Base-by-base conservation (phyloP, 2,113 vertebrate species). In the Sylvia atricapilla region DNA sequence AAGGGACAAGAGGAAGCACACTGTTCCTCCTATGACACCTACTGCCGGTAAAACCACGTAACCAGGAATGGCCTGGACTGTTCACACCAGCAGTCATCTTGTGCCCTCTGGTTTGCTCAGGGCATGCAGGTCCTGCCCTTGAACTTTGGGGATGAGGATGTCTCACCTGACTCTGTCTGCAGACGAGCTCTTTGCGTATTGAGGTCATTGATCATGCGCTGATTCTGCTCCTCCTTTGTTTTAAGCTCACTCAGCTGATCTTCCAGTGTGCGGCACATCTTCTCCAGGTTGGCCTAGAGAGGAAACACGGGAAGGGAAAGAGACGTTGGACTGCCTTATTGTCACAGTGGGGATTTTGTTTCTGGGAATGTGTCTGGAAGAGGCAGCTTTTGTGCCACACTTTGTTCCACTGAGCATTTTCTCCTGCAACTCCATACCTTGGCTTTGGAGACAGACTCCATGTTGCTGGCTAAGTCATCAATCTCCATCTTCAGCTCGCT, bases 401-500 rank as follows among this genome's bases (percentile, higher is more conserved):
- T 33, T 33, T 58, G 9, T 58, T 13, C 56, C 22, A 15, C 6
- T 5, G 21, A 58, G 56, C 13, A n/a, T 58, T n/a, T 35, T 24
- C n/a, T 59, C 22, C n/a, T 24, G 47, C 23, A 49, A 46, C 44
- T 46, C 44, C 44, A 47, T 47, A 47, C 46, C 46, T 47, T 47
- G 46, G 46, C 90, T 86, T 98, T 98, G 44, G 98, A 98, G 82
- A 98, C 84, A 3, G 94, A 94, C 43, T 98, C 98, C 53, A 98
- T 49, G 17, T 98, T 98, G 35, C 98, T 97, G 21, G 98, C 95
- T 41, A 99, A 50, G 92, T 99, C 98, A 1, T 99, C 99, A 0
- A 99, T 98, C 93, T 99, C 99, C 99, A 99, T 98, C 98, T 98
- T 99, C 89, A 98, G 94, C 93, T 99, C 99, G 4, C 98, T 99